Base-by-base conservation (phyloP, 2,113 vertebrate species). In the Poecile atricapillus region DNA sequence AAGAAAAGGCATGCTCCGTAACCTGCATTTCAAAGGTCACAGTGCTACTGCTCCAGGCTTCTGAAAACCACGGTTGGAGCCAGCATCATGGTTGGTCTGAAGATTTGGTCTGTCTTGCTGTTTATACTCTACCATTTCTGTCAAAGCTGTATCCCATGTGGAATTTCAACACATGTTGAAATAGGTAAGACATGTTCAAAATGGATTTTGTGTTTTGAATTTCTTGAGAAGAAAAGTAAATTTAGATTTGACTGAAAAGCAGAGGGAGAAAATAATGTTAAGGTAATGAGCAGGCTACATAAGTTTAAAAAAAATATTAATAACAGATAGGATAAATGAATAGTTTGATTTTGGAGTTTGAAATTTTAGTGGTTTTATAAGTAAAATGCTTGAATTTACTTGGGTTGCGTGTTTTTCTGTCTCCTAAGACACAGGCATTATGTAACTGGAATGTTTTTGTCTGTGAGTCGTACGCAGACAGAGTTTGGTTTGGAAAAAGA, bases 161-260 rank as follows among this genome's bases (percentile, higher is more conserved):
- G 98, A 58, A 78, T 98, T 83, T 98, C 98, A 65, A 98, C 98
- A 17, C 98, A 98, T 16, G 41, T 98, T 83, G 98, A 98, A 96
- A 98, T 98, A 96, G 98, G 98, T 98, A 94, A 97, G 97, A 27
- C 14, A 3, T 11, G 10, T 58, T 79, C 39, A 50, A 69, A 76
- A 62, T 68, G 4, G 31, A 37, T 93, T 90, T 85, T 78, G 11
- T 53, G 15, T 71, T 95, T 83, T 74, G 19, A 62, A 21, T 74
- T 91, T 63, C 10, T 91, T 78, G 20, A 44, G 39, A 74, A 65
- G 62, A 70, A 39, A 63, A 84, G 15, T 46, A 41, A 64, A 53
- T 64, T 35, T 39, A 27, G 37, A 20, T 82, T 60, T 1, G 5
- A 4, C 18, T 83, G 31, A 25, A 65, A 93, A 84, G 60, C 15